Percentiles rank a stretch among this genome's conserved stretches.
phyloP scores from a whole-genome alignment of 2,113 vertebrate species.

The Australoheros scitulus region DNA sequence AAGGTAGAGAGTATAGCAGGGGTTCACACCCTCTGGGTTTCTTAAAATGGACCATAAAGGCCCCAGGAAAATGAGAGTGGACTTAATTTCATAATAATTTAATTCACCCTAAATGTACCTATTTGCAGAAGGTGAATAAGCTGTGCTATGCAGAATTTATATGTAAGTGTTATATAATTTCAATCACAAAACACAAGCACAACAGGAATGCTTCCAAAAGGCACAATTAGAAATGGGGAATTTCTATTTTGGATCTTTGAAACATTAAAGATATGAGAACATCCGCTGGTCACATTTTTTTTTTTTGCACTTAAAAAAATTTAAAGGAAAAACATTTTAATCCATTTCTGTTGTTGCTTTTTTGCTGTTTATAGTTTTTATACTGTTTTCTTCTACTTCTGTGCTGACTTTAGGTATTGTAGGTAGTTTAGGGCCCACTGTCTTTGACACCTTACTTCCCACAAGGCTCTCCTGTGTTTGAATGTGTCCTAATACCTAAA shows the following conservation, averaged over 20 bases:
- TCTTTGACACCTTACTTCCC: not conserved
- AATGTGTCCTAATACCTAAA: not conserved
- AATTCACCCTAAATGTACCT: constrained; percentile 23
- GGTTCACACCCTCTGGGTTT: constrained; percentile 26
- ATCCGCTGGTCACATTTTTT: not conserved
- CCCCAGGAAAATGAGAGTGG: constrained; percentile 22
- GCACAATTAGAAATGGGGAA: not conserved
- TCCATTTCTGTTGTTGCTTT: not conserved
- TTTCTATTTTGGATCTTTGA: no score
- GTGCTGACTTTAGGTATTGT: not conserved
- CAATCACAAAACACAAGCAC: not conserved
- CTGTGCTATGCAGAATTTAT: not conserved
- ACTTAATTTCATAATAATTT: constrained; percentile 52
- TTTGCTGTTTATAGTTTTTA: not conserved
- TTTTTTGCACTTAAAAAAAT: no score
- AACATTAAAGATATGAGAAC: not conserved
- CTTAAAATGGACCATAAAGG: constrained; percentile 5
- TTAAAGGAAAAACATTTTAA: not conserved
- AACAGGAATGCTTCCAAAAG: not conserved
- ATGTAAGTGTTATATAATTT: constrained; percentile 20
- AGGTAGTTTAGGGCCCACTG: not conserved
- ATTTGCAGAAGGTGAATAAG: not conserved
- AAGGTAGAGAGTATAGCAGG: not conserved
- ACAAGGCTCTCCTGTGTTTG: not conserved
- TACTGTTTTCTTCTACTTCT: not conserved